Evolutionary conservation across 2,113 vertebrate species (phyloP).

Genomic region (Muntiacus muntjak): DNA sequence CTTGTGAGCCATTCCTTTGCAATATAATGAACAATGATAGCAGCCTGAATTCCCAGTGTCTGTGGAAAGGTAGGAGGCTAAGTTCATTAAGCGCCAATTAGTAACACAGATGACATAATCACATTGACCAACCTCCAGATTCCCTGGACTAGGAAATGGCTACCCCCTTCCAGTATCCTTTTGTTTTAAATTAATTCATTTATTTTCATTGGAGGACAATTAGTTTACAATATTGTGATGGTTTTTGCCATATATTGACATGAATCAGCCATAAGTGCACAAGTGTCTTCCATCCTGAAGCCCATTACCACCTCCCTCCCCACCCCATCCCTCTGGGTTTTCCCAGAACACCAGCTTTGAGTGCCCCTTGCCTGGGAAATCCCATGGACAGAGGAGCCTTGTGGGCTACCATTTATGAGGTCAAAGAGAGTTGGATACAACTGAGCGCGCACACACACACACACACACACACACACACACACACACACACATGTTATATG

Average conservation of each 20-base stretch:
- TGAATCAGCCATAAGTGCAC: background rate
- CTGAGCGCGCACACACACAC: background rate
- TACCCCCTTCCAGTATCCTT: background rate
- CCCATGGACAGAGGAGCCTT: background rate
- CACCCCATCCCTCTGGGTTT: background rate
- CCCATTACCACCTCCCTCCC: background rate
- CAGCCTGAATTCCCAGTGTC: background rate
- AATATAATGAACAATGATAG: background rate
- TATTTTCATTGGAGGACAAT: background rate
- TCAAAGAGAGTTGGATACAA: background rate
- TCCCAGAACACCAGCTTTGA: background rate
- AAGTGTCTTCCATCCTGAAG: background rate
- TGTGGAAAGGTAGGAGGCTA: background rate
- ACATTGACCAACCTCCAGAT: background rate
- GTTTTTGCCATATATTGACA: background rate
- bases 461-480: background rate
- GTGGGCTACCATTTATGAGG: background rate
- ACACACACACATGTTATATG: background rate
- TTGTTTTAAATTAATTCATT: background rate
- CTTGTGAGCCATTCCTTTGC: background rate
- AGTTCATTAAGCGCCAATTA: background rate
- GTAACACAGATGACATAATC: background rate
- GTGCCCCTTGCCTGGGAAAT: background rate
- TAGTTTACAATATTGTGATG: background rate
- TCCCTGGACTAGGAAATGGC: background rate